Evolutionary conservation across 2,113 vertebrate species (phyloP), one percentile per base, ranked within the genome.

Genomic region (Thamnophis sirtalis): DNA sequence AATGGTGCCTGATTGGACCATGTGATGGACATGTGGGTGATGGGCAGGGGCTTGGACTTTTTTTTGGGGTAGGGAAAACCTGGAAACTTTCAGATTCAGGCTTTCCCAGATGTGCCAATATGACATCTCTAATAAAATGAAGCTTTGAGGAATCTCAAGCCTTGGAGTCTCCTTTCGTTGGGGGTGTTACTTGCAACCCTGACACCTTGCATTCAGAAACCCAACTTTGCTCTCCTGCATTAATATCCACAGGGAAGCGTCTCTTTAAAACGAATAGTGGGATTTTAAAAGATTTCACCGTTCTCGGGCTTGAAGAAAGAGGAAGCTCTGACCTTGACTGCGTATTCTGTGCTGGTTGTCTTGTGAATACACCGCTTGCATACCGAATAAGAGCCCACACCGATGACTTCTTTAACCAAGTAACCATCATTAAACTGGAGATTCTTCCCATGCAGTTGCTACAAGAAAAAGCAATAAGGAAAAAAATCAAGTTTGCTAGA

Each of bases 321-420:
- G 28, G 22, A 85, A 56, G 85, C 21, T 43, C 96, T 86, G 90
- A 99, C 99, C 98, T 99, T 99, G 95, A 99, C 99, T 4, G 99
- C 99, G 0, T 99, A 99, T 53, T 99, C 99, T 84, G 97, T 98
- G 97, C 99, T 99, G 95, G 99, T 99, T 90, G 98, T 95, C 96
- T 99, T 99, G 96, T 99, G 99, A 90, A 99, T 54, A 84, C 99
- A 99, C 93, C 99, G 98, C 38, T 99, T 99, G 92, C 99, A 99
- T 93, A 99, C 98, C 0, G 99, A 99, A 97, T 99, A 99, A 92
- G 99, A 99, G 86, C 99, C 99, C 94, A 98, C 98, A 1, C 99
- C 99, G 0, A 99, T 99, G 0, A 98, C 98, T 95, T 99, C 99
- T 96, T 99, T 99, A 87, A 99, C 86, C 68, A 98, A 49, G 21